Evolutionary conservation across 1,140 invertebrate species (phyloP), one percentile per base, ranked within the genome.

Genomic region (Euwallacea fornicatus): DNA sequence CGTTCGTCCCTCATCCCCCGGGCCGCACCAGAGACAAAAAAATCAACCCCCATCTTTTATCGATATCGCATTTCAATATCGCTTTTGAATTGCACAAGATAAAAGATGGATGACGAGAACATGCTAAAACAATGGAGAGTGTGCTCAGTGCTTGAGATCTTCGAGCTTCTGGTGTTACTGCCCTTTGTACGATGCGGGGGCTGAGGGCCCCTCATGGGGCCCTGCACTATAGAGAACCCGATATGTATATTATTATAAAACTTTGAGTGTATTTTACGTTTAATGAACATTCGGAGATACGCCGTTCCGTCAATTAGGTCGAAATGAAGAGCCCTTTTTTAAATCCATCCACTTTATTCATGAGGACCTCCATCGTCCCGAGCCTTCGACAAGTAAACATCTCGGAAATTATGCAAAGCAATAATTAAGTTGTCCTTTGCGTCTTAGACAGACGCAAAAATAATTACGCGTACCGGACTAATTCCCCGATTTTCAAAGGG

Each of bases 81-180:
- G 69, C 60, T 65, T 59, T 59, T 67, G 63, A 69, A 66, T 74
- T 71, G 69, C 67, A 60, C 46, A 47, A 74, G 72, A 76, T 73
- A 76, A 67, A 76, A 67, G 66, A 67, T 44, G 42, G 44, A 44
- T 69, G 75, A 76, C 72, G 74, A 76, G 75, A 75, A 76, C 75
- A 76, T 76, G 75, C 61, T 75, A 73, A 76, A 76, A 76, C 75
- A 76, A 76, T 76, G 66, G 75, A 42, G 59, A 76, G 72, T 73
- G 74, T 66, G 62, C 59, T 62, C 72, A 68, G 70, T 72, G 70
- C 75, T 76, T 74, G 61, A 76, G 62, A 43, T 33, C 43, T 6
- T 66, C 33, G 13, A 16, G 33, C 50, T 55, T 41, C 54, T 46
- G 54, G 73, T 71, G 66, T 68, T 64, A 59, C 64, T 59, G 62